These are phyloP conservation scores for Rhinoptilus africanus DNA, from an alignment of 2,113 vertebrate species.

Conservation along the genomic window DNA sequence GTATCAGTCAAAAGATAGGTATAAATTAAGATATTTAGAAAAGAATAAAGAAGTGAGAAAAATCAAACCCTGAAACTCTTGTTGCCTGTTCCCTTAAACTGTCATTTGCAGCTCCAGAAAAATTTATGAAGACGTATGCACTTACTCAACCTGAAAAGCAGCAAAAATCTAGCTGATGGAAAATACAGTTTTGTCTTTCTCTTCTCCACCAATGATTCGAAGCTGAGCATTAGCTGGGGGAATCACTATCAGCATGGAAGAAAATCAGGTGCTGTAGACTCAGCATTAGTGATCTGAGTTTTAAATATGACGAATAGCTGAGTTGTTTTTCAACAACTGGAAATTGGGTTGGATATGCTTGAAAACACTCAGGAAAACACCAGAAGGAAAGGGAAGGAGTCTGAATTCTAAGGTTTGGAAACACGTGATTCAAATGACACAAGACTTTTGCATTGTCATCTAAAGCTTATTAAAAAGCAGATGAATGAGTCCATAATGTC, in stretches of 20 bases:
- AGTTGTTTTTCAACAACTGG: background rate
- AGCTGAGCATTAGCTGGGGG: background rate
- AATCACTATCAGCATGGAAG: background rate
- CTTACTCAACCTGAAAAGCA: background rate
- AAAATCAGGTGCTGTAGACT: background rate
- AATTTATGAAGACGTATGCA: background rate
- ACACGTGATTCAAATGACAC: background rate
- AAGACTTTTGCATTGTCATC: background rate
- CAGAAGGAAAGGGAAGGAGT: background rate
- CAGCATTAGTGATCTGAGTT: background rate
- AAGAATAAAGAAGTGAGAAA: background rate
- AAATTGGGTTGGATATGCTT: background rate
- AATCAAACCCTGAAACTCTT: background rate
- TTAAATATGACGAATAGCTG: background rate
- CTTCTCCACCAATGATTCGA: background rate
- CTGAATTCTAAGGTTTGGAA: background rate
- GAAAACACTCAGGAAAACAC: background rate
- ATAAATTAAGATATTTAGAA: background rate
- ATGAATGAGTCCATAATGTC: background rate
- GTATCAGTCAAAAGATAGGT: background rate
- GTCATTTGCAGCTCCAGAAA: background rate
- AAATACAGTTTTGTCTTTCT: background rate
- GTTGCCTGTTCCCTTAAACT: background rate
- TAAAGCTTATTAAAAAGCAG: background rate
- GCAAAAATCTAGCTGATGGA: background rate